A percentile compares a stretch with the other conserved stretches of the same genome.
Conservation (phyloP, 2,113 vertebrate genomes). For the Hippocampus guttulatus region DNA sequence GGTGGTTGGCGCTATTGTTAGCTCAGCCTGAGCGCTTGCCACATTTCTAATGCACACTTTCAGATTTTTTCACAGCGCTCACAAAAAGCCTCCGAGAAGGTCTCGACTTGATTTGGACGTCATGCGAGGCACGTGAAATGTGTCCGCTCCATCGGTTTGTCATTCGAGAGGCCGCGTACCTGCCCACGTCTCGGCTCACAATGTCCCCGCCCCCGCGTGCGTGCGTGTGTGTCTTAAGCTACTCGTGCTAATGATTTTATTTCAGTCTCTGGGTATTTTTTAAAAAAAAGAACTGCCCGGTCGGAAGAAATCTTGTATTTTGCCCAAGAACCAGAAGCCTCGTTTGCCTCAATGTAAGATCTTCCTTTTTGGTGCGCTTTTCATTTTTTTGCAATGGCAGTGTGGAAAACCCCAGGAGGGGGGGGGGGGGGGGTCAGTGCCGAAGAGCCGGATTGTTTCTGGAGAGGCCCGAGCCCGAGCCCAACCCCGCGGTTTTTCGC, state of each 20-base stretch:
- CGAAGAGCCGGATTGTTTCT: slow-evolving; percentile 56
- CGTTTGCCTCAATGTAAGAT: not conserved
- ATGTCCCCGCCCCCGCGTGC: slow-evolving; percentile 13
- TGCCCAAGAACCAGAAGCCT: not conserved
- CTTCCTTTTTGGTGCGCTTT: not conserved
- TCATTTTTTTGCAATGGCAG: slow-evolving; percentile 1
- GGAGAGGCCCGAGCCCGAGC: slow-evolving; percentile 51
- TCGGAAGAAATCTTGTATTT: too few relatives aligned
- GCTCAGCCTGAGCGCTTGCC: too few relatives aligned
- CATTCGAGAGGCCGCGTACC: slow-evolving; percentile 60
- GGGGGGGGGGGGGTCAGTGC: not conserved
- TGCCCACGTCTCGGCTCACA: slow-evolving; percentile 23
- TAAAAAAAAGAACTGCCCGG: too few relatives aligned
- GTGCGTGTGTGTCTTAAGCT: too few relatives aligned
- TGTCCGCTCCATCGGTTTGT: slow-evolving; percentile 24
- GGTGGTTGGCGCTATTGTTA: not conserved
- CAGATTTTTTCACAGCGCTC: slow-evolving; percentile 45
- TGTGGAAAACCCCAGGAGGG: slow-evolving; percentile 8
- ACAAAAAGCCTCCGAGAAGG: too few relatives aligned
- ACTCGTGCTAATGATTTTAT: too few relatives aligned
- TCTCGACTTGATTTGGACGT: too few relatives aligned
- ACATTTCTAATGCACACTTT: too few relatives aligned
- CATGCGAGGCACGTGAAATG: too few relatives aligned
- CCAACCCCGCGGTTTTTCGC: slow-evolving; percentile 63
- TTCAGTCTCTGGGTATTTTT: too few relatives aligned